Conservation (phyloP, 92 coral and sea anemone genomes). For the Galaxea fascicularis region DNA sequence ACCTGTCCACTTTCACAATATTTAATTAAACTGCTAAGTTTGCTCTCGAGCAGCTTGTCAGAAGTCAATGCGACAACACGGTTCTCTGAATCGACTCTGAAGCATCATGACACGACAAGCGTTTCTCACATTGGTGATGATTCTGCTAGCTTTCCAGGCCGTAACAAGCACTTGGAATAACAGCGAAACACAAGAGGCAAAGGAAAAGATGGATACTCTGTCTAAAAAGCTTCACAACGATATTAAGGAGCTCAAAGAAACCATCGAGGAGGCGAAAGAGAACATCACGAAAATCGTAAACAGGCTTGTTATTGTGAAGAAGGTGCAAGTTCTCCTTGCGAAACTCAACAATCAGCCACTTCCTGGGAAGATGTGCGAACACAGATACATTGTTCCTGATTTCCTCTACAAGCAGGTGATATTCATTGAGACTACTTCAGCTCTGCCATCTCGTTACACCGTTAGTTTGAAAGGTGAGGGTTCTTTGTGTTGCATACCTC, state of each 20-base stretch:
- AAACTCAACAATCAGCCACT: constrained; percentile 28
- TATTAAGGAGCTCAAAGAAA: constrained; percentile 21
- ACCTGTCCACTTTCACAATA: no score
- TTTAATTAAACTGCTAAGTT: no score
- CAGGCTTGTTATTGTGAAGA: constrained; percentile 53
- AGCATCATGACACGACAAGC: neutral
- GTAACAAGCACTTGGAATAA: neutral
- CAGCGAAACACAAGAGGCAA: constrained; percentile 24
- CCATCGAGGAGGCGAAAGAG: constrained; percentile 30
- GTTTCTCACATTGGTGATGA: neutral
- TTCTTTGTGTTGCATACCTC: neutral
- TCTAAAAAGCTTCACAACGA: constrained; percentile 52
- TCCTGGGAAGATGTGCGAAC: constrained; percentile 42
- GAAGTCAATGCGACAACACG: no score
- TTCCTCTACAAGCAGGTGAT: constrained; percentile 59
- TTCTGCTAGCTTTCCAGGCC: neutral
- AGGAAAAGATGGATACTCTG: constrained; percentile 56
- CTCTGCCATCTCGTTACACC: constrained; percentile 61
- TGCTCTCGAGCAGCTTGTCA: no score
- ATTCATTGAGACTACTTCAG: constrained; percentile 55
- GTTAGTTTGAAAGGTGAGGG: constrained; percentile 60
- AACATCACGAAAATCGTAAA: constrained; percentile 25
- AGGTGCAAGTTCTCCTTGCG: constrained; percentile 53
- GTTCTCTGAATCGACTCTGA: neutral
- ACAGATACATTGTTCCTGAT: constrained; percentile 46